A percentile compares a stretch with the other conserved stretches of the same genome.
phyloP scores from a whole-genome alignment of 2,888 invertebrate species.

The Cephus pulcher region DNA sequence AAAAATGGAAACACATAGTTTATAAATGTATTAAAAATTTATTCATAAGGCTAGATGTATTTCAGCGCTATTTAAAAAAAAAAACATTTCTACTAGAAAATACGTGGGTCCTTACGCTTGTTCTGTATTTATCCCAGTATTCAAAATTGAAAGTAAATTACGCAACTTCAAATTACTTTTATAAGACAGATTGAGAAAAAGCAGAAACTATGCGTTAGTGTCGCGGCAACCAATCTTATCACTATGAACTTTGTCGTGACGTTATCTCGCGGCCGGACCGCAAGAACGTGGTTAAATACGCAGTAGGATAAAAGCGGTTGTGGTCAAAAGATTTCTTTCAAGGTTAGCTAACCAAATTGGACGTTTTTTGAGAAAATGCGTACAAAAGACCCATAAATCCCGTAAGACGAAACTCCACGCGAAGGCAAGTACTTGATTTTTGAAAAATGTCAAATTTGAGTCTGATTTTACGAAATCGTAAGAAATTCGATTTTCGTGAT shows the following conservation, averaged over 20 bases:
- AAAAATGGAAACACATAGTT: background rate
- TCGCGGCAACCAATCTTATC: background rate
- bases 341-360: background rate
- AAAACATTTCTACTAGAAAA: background rate
- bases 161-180: background rate
- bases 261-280: background rate
- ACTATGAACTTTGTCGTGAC: constrained; percentile 16
- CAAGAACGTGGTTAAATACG: background rate
- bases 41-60: too few species aligned
- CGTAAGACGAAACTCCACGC: too few species aligned
- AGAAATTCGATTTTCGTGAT: background rate
- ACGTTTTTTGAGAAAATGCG: background rate
- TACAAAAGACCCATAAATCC: background rate
- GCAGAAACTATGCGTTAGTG: background rate
- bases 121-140: constrained; percentile 18
- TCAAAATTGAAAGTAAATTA: background rate
- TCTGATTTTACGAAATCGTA: too few species aligned
- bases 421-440: too few species aligned
- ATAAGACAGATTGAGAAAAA: background rate
- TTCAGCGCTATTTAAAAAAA: background rate
- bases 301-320: background rate
- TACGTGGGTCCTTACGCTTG: background rate
- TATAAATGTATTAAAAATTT: too few species aligned
- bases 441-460: too few species aligned
- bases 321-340: too few species aligned